Evolutionary conservation across 2,888 invertebrate species (phyloP).

Genomic region (Coelinius sp.): DNA sequence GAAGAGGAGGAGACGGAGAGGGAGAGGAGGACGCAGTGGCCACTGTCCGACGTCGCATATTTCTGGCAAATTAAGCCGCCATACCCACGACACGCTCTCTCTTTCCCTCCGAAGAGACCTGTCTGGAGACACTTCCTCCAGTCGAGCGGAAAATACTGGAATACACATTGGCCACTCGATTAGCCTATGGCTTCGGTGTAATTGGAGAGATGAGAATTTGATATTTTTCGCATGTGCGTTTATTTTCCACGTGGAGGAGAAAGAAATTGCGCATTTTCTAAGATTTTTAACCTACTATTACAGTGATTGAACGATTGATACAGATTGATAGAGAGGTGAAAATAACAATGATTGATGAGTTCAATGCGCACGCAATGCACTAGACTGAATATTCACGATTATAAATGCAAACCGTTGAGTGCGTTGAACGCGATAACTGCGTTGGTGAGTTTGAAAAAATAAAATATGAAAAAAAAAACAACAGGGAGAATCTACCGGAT

Average conservation of each 20-base stretch:
- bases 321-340: neutral
- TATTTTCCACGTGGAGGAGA: neutral
- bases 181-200: slow-evolving; percentile 49
- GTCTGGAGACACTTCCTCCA: slow-evolving; percentile 24
- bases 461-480: neutral
- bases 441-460: neutral
- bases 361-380: neutral
- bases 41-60: slow-evolving; percentile 45
- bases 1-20: slow-evolving; percentile 34
- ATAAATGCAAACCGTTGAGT: neutral
- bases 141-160: slow-evolving; percentile 31
- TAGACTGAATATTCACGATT: neutral
- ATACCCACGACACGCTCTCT: slow-evolving; percentile 17
- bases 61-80: slow-evolving; percentile 48
- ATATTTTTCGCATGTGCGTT: slow-evolving; percentile 2
- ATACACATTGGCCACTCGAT: slow-evolving; percentile 38
- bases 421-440: neutral
- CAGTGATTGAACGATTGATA: too few relatives aligned
- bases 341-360: neutral
- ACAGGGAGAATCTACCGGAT: slow-evolving; percentile 20
- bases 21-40: slow-evolving; percentile 53
- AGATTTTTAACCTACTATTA: neutral
- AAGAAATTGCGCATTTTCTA: neutral
- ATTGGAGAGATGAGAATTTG: slow-evolving; percentile 45
- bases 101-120: slow-evolving; percentile 1